Base-by-base conservation (phyloP, 2,797 vertebrate species). In the Borostomias antarcticus region DNA sequence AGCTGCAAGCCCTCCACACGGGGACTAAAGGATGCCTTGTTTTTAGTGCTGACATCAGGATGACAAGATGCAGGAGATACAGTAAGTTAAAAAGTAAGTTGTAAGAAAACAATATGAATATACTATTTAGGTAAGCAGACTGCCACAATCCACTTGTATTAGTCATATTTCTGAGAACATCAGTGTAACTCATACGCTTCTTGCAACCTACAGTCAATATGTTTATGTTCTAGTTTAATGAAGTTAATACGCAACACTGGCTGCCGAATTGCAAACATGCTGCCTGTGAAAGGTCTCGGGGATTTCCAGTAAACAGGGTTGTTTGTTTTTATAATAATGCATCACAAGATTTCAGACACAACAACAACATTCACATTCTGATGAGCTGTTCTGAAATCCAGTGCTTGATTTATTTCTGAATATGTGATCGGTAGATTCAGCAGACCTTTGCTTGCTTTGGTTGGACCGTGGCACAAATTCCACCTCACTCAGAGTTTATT, bases 331-430 rank as follows among this genome's bases (percentile, higher is more conserved):
- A 64, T 72, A 71, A n/a, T 30, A 65, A 58, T 65, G 4, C 21
- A 64, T 70, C 69, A 64, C 32, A 72, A 28, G 54, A n/a, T 77
- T 76, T 71, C 7, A 33, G 6, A 37, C 54, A 35, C 64, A 52
- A 6, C 3, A 5, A n/a, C 32, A 60, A 48, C 75, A 77, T 72
- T 26, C 53, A 57, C 28, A 65, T 66, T 21, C 74, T 75, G 56
- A 72, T 48, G 53, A 69, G 54, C 70, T 77, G 65, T 45, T 66
- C 19, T 70, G 62, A 66, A 47, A 72, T 57, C 17, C 57, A 68
- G 11, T 29, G 32, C 0, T 6, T 85, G 83, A 87, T 90, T 88
- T 82, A 86, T 72, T 78, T 79, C 47, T 60, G 62, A 76, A 68
- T 62, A 61, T 68, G 75, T 80, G 69, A 58, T 50, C 70, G 68